These are phyloP conservation scores for Ostrea denselamellosa DNA, from an alignment of 1,140 invertebrate species.

Conservation along the genomic window DNA sequence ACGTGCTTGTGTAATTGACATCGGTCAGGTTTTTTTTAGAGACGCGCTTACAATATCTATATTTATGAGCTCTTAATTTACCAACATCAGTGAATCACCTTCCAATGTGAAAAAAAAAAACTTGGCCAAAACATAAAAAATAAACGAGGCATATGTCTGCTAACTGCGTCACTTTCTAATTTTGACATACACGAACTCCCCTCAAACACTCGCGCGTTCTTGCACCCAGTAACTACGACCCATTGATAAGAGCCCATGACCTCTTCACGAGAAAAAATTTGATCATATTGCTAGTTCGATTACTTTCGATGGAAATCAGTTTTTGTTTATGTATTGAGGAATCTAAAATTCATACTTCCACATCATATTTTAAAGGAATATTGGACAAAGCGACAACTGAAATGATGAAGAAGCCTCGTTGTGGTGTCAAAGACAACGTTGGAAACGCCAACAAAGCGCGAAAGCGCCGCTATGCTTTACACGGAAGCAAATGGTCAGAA, in stretches of 20 bases:
- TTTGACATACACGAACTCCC: not conserved
- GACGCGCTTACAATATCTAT: conserved; percentile 17
- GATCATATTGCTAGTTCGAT: no score
- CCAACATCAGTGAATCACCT: conserved; percentile 8
- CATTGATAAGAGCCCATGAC: no score
- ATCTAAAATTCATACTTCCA: no score
- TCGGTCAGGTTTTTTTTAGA: conserved; percentile 15
- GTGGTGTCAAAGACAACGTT: conserved; percentile 64
- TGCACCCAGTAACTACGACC: not conserved
- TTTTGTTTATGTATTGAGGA: no score
- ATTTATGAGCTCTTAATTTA: conserved; percentile 26
- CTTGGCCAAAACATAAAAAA: not conserved
- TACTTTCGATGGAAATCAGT: no score
- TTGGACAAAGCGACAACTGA: conserved; percentile 59
- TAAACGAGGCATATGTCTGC: not conserved
- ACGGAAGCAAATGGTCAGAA: conserved; percentile 88
- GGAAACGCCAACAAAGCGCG: conserved; percentile 57
- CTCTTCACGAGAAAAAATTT: no score
- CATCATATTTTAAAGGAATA: conserved; percentile 53
- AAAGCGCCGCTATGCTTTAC: conserved; percentile 63
- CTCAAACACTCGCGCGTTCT: not conserved
- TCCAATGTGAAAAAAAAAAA: not conserved
- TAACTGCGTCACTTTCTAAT: not conserved
- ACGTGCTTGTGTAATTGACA: not conserved
- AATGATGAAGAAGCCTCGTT: conserved; percentile 66